Evolutionary conservation across 2,797 vertebrate species (phyloP).

Genomic region (Rhinichthys osculus): DNA sequence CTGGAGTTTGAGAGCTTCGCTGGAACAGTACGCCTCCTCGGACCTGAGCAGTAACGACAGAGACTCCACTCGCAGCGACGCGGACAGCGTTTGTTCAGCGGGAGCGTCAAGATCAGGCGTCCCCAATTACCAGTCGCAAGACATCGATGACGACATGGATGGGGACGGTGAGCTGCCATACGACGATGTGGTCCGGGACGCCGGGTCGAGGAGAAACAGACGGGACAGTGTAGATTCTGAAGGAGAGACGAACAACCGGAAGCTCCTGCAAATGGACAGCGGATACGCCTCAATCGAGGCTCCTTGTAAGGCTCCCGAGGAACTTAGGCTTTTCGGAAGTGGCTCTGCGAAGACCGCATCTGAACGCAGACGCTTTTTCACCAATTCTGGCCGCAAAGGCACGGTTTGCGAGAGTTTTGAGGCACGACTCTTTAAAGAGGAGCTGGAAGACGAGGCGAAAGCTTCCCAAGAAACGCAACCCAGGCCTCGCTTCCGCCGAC

Average conservation of each 20-base stretch:
- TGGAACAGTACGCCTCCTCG: slow-evolving; percentile 90
- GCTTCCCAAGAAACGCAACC: slow-evolving; percentile 42
- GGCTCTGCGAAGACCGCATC: slow-evolving; percentile 83
- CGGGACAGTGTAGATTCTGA: slow-evolving; percentile 66
- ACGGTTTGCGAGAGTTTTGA: slow-evolving; percentile 91
- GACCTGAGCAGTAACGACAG: slow-evolving; percentile 93
- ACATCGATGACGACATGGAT: slow-evolving; percentile 81
- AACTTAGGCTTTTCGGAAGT: slow-evolving; percentile 78
- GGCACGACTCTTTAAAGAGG: slow-evolving; percentile 77
- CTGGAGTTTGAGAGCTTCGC: slow-evolving; percentile 94
- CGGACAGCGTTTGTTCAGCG: slow-evolving; percentile 86
- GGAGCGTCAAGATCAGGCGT: slow-evolving; percentile 56
- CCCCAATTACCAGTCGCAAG: slow-evolving; percentile 77
- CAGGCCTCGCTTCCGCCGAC: slow-evolving; percentile 76
- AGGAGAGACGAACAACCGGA: slow-evolving; percentile 82
- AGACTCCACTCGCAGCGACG: slow-evolving; percentile 91
- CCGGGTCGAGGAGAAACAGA: slow-evolving; percentile 66
- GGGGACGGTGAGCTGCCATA: slow-evolving; percentile 69
- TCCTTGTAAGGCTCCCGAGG: slow-evolving; percentile 84
- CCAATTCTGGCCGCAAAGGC: slow-evolving; percentile 83
- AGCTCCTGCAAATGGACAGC: slow-evolving; percentile 97
- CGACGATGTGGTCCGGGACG: slow-evolving; percentile 58
- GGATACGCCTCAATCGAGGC: slow-evolving; percentile 97
- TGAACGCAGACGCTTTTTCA: slow-evolving; percentile 88
- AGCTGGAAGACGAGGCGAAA: slow-evolving; percentile 72